Evolutionary conservation across 2,888 invertebrate species (phyloP).

Genomic region (Eupithecia exiguata): DNA sequence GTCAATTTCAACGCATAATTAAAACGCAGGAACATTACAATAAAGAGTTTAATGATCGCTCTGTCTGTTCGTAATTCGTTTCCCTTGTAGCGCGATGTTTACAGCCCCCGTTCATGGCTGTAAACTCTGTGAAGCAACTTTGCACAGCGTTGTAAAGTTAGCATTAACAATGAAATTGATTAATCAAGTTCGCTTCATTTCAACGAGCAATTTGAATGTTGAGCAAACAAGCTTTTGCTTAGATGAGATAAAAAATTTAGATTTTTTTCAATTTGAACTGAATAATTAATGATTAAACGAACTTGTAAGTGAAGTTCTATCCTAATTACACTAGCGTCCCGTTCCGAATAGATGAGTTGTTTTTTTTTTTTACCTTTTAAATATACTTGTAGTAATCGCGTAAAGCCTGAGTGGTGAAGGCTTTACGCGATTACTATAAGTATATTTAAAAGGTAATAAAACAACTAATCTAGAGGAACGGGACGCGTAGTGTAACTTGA

Average conservation of each 20-base stretch:
- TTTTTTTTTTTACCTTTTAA: too few relatives aligned
- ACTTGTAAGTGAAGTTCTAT: too few relatives aligned
- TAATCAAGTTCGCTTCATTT: slow-evolving; percentile 9
- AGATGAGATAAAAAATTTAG: not conserved
- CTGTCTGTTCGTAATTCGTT: slow-evolving; percentile 31
- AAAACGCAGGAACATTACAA: slow-evolving; percentile 30
- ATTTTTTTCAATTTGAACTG: not conserved
- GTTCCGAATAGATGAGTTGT: too few relatives aligned
- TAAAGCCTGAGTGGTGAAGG: too few relatives aligned
- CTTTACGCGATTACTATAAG: too few relatives aligned
- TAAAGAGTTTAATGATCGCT: slow-evolving; percentile 28
- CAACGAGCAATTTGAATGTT: not conserved
- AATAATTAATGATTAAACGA: too few relatives aligned
- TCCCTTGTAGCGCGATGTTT: slow-evolving; percentile 25
- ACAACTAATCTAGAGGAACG: too few relatives aligned
- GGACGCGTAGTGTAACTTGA: too few relatives aligned
- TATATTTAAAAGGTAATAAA: too few relatives aligned
- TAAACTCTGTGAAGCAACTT: slow-evolving; percentile 14
- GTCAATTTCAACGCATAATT: slow-evolving; percentile 41
- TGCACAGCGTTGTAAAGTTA: slow-evolving; percentile 16
- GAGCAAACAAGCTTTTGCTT: not conserved
- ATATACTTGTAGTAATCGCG: too few relatives aligned
- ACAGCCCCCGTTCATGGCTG: slow-evolving; percentile 2
- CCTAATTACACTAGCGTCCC: too few relatives aligned
- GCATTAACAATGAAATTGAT: slow-evolving; percentile 9